Conservation (phyloP, 2,888 invertebrate genomes). For the Napeogenes sylphis region DNA sequence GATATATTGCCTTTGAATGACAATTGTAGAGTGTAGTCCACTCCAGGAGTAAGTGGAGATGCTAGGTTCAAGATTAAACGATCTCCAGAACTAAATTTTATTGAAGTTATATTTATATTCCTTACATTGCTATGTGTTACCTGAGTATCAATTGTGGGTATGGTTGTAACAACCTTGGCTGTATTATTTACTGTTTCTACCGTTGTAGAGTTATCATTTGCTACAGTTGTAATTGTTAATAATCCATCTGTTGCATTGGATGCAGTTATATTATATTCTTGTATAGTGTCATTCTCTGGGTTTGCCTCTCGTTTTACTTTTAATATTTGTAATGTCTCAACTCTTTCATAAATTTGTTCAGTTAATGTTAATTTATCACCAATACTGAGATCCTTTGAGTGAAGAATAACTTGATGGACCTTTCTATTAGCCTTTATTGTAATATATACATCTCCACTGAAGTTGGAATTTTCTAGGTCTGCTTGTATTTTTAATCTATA, state of each 20-base stretch:
- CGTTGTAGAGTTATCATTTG: constrained; percentile 25
- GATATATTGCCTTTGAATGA: constrained; percentile 75
- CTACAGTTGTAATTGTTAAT: constrained; percentile 18
- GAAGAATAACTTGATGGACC: constrained; percentile 69
- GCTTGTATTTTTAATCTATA: constrained; percentile 78
- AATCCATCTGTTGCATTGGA: constrained; percentile 22
- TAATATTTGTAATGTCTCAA: constrained; percentile 45
- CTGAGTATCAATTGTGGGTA: constrained; percentile 46
- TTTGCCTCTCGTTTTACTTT: constrained; percentile 43
- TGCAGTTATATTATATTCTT: constrained; percentile 15
- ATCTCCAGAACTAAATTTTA: constrained; percentile 55
- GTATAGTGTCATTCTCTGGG: constrained; percentile 18
- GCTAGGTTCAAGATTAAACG: constrained; percentile 54
- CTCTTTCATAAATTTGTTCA: constrained; percentile 67
- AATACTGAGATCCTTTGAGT: constrained; percentile 69
- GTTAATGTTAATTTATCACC: constrained; percentile 57
- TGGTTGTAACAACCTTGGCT: constrained; percentile 26
- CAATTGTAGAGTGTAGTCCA: constrained; percentile 76
- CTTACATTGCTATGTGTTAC: constrained; percentile 61
- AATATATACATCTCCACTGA: constrained; percentile 68
- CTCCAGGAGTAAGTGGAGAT: constrained; percentile 59
- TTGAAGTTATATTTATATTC: constrained; percentile 54
- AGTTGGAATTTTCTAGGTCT: constrained; percentile 64
- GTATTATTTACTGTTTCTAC: constrained; percentile 29
- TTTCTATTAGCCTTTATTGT: constrained; percentile 58